Evolutionary conservation across 2,797 vertebrate species (phyloP).

Genomic region (Ispidina picta): DNA sequence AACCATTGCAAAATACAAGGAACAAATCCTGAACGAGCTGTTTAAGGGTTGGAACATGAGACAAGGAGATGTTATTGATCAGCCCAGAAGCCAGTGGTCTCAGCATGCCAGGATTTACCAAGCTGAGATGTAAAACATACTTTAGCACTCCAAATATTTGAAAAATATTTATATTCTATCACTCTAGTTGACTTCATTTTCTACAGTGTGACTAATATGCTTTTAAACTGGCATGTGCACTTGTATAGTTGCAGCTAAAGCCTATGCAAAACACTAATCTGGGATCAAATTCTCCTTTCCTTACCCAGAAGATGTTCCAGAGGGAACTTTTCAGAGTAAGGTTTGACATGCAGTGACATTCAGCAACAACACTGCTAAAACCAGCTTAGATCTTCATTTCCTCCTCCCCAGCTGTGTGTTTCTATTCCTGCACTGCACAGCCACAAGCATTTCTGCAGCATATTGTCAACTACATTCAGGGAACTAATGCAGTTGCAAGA

Average conservation of each 20-base stretch:
- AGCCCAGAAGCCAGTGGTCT: background rate
- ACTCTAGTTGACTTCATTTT: background rate
- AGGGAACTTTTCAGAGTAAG: background rate
- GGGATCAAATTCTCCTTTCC: background rate
- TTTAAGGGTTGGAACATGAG: background rate
- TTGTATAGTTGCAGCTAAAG: background rate
- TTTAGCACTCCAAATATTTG: background rate
- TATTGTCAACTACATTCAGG: background rate
- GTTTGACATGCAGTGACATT: background rate
- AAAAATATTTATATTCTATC: background rate
- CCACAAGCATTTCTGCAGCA: slow-evolving; percentile 20
- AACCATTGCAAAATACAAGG: background rate
- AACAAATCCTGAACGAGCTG: background rate
- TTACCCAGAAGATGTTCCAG: background rate
- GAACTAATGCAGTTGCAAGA: background rate
- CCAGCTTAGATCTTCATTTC: slow-evolving; percentile 35
- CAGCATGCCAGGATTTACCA: background rate
- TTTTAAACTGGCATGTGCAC: background rate
- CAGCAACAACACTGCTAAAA: background rate
- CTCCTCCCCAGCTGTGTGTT: slow-evolving; percentile 54
- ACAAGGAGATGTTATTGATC: background rate
- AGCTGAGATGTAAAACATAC: background rate
- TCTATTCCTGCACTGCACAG: slow-evolving; percentile 39
- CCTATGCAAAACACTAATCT: background rate
- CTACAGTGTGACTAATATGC: background rate